phyloP scores from a whole-genome alignment of 2,888 invertebrate genomes.

The Branchinecta sandiegonensis region DNA sequence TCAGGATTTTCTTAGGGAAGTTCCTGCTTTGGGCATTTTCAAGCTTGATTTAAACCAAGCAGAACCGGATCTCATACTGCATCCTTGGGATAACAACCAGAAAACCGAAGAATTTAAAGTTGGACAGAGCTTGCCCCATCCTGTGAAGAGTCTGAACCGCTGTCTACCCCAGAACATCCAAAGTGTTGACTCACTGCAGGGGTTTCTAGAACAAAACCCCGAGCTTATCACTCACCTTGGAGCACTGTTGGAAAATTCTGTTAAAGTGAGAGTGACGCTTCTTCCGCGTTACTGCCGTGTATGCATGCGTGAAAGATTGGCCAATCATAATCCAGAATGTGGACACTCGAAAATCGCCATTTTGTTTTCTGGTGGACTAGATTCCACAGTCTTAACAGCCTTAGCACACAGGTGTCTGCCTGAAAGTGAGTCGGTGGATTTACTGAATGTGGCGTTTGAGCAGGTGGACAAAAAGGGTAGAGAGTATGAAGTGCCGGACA shows the following conservation, averaged over 20 bases:
- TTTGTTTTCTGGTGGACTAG: slow-evolving; percentile 90
- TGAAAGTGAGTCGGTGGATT: slow-evolving; percentile 56
- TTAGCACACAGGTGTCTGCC: slow-evolving; percentile 56
- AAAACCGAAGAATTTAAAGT: slow-evolving; percentile 16
- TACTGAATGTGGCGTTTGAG: slow-evolving; percentile 86
- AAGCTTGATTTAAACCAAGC: slow-evolving; percentile 29
- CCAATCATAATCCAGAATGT: slow-evolving; percentile 33
- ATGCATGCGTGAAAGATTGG: slow-evolving; percentile 26
- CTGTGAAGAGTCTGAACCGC: neutral
- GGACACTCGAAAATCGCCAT: slow-evolving; percentile 56
- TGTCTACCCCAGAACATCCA: neutral
- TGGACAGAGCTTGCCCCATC: neutral
- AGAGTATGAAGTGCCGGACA: slow-evolving; percentile 56
- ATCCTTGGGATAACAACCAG: slow-evolving; percentile 31
- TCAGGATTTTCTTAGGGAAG: slow-evolving; percentile 29
- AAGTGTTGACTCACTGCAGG: neutral
- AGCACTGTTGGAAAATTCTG: slow-evolving; percentile 31
- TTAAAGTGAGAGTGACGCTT: slow-evolving; percentile 29
- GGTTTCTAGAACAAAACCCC: neutral
- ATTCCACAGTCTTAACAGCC: slow-evolving; percentile 78
- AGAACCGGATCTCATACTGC: slow-evolving; percentile 27
- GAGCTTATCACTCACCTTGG: slow-evolving; percentile 29
- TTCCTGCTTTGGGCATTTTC: slow-evolving; percentile 36
- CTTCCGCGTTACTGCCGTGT: slow-evolving; percentile 30
- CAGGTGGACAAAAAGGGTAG: slow-evolving; percentile 26